Conservation (phyloP, 2,888 invertebrate species). For the Agrotis exclamationis region DNA sequence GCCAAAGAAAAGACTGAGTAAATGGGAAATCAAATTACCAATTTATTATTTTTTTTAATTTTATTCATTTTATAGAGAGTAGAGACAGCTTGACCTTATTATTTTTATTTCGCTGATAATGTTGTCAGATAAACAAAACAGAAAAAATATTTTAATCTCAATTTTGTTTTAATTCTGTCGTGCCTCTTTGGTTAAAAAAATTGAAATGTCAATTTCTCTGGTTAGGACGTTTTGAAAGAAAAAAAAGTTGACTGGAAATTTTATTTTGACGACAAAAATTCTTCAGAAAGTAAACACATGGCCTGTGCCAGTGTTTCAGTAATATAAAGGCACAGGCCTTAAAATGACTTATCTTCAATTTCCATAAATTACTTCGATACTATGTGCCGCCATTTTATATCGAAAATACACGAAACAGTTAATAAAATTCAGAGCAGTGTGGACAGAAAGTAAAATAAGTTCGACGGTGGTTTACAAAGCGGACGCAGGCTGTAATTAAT, state of each 20-base stretch:
- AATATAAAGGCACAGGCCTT: neutral
- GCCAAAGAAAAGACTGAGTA: too few species aligned
- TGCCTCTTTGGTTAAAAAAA: too few species aligned
- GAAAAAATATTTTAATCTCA: too few species aligned
- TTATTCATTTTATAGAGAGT: too few species aligned
- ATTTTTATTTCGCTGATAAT: too few species aligned
- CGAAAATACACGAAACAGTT: constrained; percentile 17
- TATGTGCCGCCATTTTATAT: constrained; percentile 31
- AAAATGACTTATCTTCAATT: constrained; percentile 25
- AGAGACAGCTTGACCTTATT: too few species aligned
- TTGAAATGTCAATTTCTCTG: too few species aligned
- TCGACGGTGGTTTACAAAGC: constrained; percentile 18
- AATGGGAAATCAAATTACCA: too few species aligned
- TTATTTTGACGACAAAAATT: neutral
- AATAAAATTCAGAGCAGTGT: constrained; percentile 13
- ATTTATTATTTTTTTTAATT: too few species aligned
- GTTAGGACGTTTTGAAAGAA: too few species aligned
- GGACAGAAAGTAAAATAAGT: constrained; percentile 31
- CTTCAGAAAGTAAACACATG: neutral
- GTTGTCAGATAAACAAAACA: too few species aligned
- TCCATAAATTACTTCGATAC: constrained; percentile 24
- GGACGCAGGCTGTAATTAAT: constrained; percentile 31
- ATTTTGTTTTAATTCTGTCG: too few species aligned
- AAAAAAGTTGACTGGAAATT: neutral
- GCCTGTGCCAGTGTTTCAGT: neutral